Percentiles rank a stretch among this genome's conserved stretches.
phyloP scores from a whole-genome alignment of 2,113 vertebrate genomes.

The Delphinapterus leucas region DNA sequence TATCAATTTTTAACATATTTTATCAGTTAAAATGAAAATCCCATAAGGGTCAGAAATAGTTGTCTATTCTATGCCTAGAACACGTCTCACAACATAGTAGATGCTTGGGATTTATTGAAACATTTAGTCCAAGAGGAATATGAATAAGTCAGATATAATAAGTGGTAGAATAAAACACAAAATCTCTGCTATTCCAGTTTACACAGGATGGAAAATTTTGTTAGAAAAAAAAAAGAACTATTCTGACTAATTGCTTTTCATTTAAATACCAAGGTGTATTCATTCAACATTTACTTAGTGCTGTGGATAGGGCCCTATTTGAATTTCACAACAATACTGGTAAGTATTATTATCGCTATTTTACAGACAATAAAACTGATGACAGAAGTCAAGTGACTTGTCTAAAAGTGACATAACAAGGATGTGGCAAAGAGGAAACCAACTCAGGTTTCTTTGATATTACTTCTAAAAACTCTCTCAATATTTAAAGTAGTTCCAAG shows the following conservation, averaged over 20 bases:
- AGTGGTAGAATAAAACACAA: not conserved
- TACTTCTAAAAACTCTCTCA: not conserved
- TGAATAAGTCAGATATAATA: not conserved
- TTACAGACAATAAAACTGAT: not conserved
- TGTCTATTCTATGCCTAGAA: not conserved
- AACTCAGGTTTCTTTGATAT: not conserved
- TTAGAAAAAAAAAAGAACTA: not conserved
- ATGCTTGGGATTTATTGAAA: not conserved
- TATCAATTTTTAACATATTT: not conserved
- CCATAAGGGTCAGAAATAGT: not conserved
- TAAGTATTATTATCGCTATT: not conserved
- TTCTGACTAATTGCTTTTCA: not conserved
- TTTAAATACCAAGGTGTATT: not conserved
- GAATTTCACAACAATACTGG: not conserved
- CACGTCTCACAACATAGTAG: not conserved
- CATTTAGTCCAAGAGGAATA: not conserved
- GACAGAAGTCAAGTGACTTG: not conserved
- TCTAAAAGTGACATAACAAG: not conserved
- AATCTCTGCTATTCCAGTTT: not conserved
- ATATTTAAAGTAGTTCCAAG: not conserved
- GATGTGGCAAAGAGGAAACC: not conserved
- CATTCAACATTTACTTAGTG: not conserved
- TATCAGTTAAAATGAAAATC: constrained; percentile 33
- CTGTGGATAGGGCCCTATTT: not conserved
- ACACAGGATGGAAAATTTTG: not conserved